Evolutionary conservation across 35 echinoderm and acorn worm genomes (phyloP), one percentile per base, ranked within the genome.

Genomic region (Apostichopus parvimensis): DNA sequence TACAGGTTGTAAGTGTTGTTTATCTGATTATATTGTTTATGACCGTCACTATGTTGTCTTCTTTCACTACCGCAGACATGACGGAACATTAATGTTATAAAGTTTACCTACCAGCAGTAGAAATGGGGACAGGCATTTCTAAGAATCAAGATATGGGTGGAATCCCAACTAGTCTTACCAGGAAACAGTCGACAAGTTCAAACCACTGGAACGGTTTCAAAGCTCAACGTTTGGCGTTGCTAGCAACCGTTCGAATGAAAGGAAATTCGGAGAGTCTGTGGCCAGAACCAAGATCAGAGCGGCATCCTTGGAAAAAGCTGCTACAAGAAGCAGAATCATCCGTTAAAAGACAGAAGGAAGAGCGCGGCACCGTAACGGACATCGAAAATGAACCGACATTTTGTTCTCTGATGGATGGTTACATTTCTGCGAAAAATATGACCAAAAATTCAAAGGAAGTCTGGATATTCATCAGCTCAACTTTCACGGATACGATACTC

Each of bases 381-480:
- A 56, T 61, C 15, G 96, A 98, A 60, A 88, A 86, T 45, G 75
- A 73, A 59, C 78, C 75, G 13, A 28, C 65, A 13, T 95, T 93
- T 68, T 77, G 79, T 13, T 76, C 75, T 8, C 88, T 95, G 81
- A 93, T 98, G 92, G 45, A 58, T 6, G 96, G 94, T 6, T 76
- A 56, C 17, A 79, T 95, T 8, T 92, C 94, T 17, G 78, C 20
- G 18, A 84, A 72, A 34, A 82, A 93, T 57, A 55, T 95, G 12
- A 93, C 83, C 18, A 75, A 60, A 52, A 92, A 94, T 23, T 86
- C 89, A 2, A 91, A 93, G 6, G 91, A 94, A 21, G 94, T 94
- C 8, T 95, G 96, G 97, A 91, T 98, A 14, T 98, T 98, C 81
- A 92, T 98, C 59, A 98, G 97, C 68, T 98, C 97, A 20, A 98